Conservation (phyloP, 1,140 invertebrate genomes). For the Sitobion miscanthi region DNA sequence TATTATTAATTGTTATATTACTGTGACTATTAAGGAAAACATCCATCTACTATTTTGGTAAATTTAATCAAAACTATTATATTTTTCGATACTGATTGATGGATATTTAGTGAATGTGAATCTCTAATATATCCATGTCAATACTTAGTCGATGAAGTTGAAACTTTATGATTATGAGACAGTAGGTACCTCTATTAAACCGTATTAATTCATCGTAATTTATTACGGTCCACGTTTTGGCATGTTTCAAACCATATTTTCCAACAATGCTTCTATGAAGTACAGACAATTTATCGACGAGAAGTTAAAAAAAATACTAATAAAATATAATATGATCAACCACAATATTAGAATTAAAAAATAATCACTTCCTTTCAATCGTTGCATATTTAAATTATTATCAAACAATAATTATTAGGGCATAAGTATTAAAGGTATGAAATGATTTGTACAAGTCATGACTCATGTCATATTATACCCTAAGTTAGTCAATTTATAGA, state of each 20-base stretch:
- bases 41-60: neutral
- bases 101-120: neutral
- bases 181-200: neutral
- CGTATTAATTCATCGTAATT: neutral
- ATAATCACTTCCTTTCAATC: neutral
- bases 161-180: neutral
- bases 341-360: neutral
- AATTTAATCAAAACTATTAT: neutral
- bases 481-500: neutral
- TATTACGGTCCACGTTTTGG: conserved; percentile 2
- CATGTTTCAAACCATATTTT: neutral
- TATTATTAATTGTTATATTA: neutral
- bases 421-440: neutral
- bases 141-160: neutral
- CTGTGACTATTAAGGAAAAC: neutral
- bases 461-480: neutral
- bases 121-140: neutral
- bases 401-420: neutral
- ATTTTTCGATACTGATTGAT: neutral
- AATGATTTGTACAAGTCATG: neutral
- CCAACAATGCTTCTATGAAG: neutral
- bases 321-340: neutral
- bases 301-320: neutral
- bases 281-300: neutral
- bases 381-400: neutral